A percentile compares a stretch with the other conserved stretches of the same genome.
Conservation (phyloP, 2,888 invertebrate genomes). For the Scaptomyza polygonia region DNA sequence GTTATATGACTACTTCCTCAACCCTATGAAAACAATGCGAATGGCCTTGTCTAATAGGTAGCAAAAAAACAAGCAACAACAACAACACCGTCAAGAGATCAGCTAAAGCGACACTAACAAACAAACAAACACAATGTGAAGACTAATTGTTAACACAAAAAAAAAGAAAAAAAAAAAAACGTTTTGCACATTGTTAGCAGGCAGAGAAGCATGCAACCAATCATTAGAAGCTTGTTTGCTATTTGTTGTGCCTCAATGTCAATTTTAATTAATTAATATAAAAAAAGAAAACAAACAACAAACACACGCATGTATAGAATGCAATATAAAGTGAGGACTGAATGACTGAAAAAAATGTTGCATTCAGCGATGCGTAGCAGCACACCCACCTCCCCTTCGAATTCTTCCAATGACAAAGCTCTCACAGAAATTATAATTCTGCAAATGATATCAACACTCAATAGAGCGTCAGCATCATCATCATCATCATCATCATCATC, state of each 20-base stretch:
- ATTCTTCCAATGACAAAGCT: conserved; percentile 4
- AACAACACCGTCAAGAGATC: conserved; percentile 4
- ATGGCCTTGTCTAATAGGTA: conserved; percentile 59
- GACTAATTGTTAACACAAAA: conserved; percentile 72
- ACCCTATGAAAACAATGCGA: conserved; percentile 29
- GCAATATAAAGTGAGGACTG: conserved; percentile 35
- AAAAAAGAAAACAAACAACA: conserved; percentile 4
- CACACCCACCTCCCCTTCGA: conserved; percentile 3
- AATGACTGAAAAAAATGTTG: conserved; percentile 28
- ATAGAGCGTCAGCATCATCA: conserved; percentile 32
- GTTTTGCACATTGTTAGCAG: conserved; percentile 75
- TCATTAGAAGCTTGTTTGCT: conserved; percentile 74
- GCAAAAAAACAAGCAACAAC: conserved; percentile 16
- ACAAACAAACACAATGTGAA: conserved; percentile 33
- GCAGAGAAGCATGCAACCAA: conserved; percentile 69
- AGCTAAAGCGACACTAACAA: conserved; percentile 38
- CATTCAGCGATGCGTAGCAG: conserved; percentile 68
- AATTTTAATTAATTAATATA: conserved; percentile 74
- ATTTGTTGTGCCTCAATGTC: conserved; percentile 76
- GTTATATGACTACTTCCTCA: conserved; percentile 58
- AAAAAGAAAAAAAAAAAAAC: too few relatives aligned
- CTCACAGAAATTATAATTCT: conserved; percentile 61
- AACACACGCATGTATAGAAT: conserved; percentile 5
- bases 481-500: conserved; percentile 31
- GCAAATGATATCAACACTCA: conserved; percentile 62